Evolutionary conservation across 2,888 invertebrate species (phyloP).

Genomic region (Ennomos erosarius): DNA sequence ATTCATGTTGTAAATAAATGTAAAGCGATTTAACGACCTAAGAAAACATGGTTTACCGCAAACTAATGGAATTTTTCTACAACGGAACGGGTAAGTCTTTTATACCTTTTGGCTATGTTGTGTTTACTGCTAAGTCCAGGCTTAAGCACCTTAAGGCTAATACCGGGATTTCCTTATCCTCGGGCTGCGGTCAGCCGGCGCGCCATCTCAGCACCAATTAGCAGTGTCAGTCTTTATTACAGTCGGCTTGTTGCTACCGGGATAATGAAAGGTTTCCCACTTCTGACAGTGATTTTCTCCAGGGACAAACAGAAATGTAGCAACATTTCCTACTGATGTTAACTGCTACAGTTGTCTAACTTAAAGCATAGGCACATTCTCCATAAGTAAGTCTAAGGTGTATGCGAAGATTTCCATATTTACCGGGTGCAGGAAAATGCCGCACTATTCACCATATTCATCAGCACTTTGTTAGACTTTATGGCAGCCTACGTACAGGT

Average conservation of each 20-base stretch:
- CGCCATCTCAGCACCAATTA: conserved; percentile 68
- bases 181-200: conserved; percentile 59
- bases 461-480: no score
- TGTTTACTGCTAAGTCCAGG: conserved; percentile 58
- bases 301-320: neutral
- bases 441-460: no score
- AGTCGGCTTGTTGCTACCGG: conserved; percentile 18
- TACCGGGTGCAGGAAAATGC: no score
- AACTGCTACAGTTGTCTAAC: no score
- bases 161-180: conserved; percentile 71
- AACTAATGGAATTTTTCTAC: conserved; percentile 43
- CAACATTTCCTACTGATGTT: conserved; percentile 3
- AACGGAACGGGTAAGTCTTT: conserved; percentile 46
- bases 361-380: no score
- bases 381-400: no score
- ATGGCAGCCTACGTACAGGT: no score
- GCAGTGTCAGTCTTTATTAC: conserved; percentile 49
- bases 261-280: conserved; percentile 4
- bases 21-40: conserved; percentile 22
- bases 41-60: conserved; percentile 36
- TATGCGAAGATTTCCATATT: no score
- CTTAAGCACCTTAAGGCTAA: conserved; percentile 67
- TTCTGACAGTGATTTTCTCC: conserved; percentile 16
- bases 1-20: conserved; percentile 1
- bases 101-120: conserved; percentile 54